A percentile compares a stretch with the other conserved stretches of the same genome.
Evolutionary conservation across 2,113 vertebrate species (phyloP).

Genomic region (Trogon surrucura): DNA sequence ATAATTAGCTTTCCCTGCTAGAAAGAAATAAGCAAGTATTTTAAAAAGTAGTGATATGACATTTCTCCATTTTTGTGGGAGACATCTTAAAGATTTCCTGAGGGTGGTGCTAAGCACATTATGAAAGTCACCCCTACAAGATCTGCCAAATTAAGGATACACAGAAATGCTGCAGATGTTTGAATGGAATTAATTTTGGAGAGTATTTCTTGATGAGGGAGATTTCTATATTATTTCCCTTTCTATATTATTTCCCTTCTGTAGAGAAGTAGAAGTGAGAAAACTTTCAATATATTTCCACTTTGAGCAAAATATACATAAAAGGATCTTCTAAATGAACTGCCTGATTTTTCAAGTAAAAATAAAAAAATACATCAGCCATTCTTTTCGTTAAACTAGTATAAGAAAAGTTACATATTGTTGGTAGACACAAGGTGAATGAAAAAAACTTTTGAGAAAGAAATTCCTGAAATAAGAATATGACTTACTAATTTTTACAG

Average conservation of each 20-base stretch:
- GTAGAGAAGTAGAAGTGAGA: not conserved
- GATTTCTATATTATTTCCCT: not conserved
- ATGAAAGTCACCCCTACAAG: conserved; percentile 16
- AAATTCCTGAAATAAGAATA: not conserved
- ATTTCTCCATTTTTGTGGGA: not conserved
- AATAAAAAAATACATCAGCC: not conserved
- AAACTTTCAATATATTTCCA: not conserved
- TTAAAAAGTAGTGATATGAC: not conserved
- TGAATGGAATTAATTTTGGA: conserved; percentile 7
- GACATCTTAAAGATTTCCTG: conserved; percentile 31
- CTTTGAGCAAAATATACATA: not conserved
- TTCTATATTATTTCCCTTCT: not conserved
- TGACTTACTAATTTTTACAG: not conserved
- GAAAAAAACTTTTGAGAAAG: not conserved
- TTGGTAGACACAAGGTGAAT: not conserved
- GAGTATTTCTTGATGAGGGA: not conserved
- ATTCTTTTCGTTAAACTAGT: not conserved
- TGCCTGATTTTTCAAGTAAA: not conserved
- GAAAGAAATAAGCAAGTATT: not conserved
- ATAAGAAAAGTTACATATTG: not conserved
- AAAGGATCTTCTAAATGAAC: not conserved
- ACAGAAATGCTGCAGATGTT: not conserved
- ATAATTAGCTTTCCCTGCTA: not conserved
- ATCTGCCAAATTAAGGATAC: not conserved
- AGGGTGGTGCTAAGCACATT: conserved; percentile 46